Percentiles rank a stretch among this genome's conserved stretches.
Conservation (phyloP, 2,113 vertebrate species). For the Halcyon senegalensis region DNA sequence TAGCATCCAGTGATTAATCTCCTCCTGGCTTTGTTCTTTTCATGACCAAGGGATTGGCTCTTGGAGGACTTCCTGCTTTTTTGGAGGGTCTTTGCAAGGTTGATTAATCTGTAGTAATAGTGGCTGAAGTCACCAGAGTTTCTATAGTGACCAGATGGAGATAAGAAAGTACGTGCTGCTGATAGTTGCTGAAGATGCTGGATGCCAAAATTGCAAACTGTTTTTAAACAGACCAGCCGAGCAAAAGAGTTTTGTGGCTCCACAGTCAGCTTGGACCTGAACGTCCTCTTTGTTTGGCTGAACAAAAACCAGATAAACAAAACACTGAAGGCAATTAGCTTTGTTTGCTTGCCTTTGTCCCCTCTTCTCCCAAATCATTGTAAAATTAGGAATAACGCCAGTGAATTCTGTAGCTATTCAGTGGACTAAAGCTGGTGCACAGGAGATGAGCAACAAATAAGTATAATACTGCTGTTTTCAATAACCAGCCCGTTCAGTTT, state of each 20-base stretch:
- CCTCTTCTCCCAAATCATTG: slow-evolving; percentile 46
- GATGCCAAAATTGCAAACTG: slow-evolving; percentile 5
- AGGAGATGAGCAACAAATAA: slow-evolving; percentile 21
- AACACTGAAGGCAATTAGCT: slow-evolving; percentile 53
- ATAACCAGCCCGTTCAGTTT: background rate
- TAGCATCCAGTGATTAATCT: slow-evolving; percentile 60
- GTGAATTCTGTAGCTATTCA: slow-evolving; percentile 39
- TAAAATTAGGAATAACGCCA: slow-evolving; percentile 61
- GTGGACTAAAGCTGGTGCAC: slow-evolving; percentile 28
- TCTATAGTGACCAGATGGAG: slow-evolving; percentile 45
- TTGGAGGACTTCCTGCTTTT: slow-evolving; percentile 26
- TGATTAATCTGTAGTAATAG: slow-evolving; percentile 29
- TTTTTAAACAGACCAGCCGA: background rate
- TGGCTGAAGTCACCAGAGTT: slow-evolving; percentile 43
- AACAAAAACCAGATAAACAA: slow-evolving; percentile 60
- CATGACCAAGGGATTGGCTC: background rate
- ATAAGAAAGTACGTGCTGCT: slow-evolving; percentile 9
- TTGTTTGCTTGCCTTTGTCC: slow-evolving; percentile 56
- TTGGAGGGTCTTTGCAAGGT: slow-evolving; percentile 15
- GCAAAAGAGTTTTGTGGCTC: slow-evolving; percentile 40
- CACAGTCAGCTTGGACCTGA: slow-evolving; percentile 48
- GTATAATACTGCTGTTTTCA: slow-evolving; percentile 26
- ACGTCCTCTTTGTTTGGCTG: slow-evolving; percentile 51
- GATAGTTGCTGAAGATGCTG: background rate
- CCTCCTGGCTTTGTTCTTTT: slow-evolving; percentile 57